Conservation (phyloP, 2,113 vertebrate species). For the Rhinolophus ferrumequinum region DNA sequence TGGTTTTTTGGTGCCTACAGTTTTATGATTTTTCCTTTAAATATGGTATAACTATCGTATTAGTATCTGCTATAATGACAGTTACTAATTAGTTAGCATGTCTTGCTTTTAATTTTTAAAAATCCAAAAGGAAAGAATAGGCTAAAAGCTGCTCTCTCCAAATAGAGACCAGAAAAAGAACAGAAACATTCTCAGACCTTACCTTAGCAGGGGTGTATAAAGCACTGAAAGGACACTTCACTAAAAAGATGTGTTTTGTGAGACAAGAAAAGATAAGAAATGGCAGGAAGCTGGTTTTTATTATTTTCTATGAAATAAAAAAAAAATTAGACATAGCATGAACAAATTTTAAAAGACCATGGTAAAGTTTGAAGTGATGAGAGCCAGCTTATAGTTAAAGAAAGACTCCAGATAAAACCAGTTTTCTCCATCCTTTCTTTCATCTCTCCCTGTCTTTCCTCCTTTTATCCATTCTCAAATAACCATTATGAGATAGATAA, state of each 20-base stretch:
- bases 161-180: conserved; percentile 42
- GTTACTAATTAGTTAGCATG: background rate
- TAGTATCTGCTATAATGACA: background rate
- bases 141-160: conserved; percentile 38
- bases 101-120: conserved; percentile 35
- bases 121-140: background rate
- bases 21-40: conserved; percentile 17
- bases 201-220: background rate
- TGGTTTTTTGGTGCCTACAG: background rate
- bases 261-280: conserved; percentile 18
- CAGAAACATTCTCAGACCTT: conserved; percentile 33
- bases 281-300: background rate
- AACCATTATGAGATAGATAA: background rate
- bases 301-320: conserved; percentile 29
- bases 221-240: background rate
- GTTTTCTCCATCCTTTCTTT: background rate
- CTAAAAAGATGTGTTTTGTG: background rate
- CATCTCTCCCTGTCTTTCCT: background rate
- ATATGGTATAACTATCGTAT: background rate
- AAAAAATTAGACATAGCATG: background rate
- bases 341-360: background rate
- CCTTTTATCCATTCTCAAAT: background rate
- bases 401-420: background rate
- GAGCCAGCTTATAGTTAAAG: background rate
- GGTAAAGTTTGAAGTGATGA: background rate